Conservation (phyloP, 2,888 invertebrate species). For the Trachelus stipa region DNA sequence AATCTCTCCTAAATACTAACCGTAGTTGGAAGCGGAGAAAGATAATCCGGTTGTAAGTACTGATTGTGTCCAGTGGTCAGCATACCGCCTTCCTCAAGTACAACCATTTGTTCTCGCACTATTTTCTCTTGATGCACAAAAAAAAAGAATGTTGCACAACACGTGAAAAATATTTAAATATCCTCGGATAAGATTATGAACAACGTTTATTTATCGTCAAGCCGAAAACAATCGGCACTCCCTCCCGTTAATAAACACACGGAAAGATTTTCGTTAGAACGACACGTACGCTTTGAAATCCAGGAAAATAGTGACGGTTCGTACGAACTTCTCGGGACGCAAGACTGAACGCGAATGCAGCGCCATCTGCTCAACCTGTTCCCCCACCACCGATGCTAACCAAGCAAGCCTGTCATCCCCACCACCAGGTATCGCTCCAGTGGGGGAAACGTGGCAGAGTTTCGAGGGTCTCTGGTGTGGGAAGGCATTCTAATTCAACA, state of each 20-base stretch:
- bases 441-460: conserved; percentile 51
- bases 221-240: neutral
- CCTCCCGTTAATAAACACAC: neutral
- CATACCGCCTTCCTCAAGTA: conserved; percentile 91
- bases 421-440: conserved; percentile 65
- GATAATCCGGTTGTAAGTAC: conserved; percentile 96
- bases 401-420: conserved; percentile 63
- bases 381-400: conserved; percentile 52
- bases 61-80: conserved; percentile 91
- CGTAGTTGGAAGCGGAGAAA: conserved; percentile 93
- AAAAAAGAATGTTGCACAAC: conserved; percentile 21
- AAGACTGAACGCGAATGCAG: conserved; percentile 36
- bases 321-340: conserved; percentile 35
- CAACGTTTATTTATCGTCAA: neutral
- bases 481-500: conserved; percentile 67
- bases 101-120: conserved; percentile 77
- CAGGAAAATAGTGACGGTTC: conserved; percentile 55
- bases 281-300: conserved; percentile 51
- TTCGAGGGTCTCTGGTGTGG: conserved; percentile 49
- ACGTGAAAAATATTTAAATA: conserved; percentile 5
- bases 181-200: neutral
- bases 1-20: conserved; percentile 73
- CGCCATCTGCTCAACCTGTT: conserved; percentile 42
- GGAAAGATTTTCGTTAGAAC: conserved; percentile 19
- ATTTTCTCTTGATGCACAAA: conserved; percentile 5